phyloP scores from a whole-genome alignment of 2,888 invertebrate genomes.

The Mactromeris polynyma region DNA sequence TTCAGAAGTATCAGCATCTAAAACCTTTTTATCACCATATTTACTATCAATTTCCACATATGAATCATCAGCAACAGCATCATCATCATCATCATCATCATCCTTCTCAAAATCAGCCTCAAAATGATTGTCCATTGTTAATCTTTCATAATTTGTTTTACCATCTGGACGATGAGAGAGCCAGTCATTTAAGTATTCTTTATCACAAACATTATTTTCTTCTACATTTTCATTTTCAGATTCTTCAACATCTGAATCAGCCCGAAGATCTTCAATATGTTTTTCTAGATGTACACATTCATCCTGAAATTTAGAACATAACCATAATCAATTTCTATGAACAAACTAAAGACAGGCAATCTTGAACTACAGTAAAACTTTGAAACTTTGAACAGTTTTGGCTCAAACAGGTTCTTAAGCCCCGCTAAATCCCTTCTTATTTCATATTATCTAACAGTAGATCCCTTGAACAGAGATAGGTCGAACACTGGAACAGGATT shows the following conservation, averaged over 20 bases:
- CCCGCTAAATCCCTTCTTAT: too few species aligned
- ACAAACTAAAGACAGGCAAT: too few species aligned
- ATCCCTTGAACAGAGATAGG: too few species aligned
- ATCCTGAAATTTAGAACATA: neutral
- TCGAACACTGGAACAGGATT: too few species aligned
- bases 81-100: constrained; percentile 5
- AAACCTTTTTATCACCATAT: neutral
- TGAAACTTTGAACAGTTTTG: too few species aligned
- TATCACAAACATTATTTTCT: neutral
- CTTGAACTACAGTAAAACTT: too few species aligned
- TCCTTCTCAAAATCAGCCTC: neutral
- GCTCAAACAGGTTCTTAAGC: too few species aligned
- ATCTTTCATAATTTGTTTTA: neutral
- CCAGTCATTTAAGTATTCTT: neutral
- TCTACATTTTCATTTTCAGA: neutral
- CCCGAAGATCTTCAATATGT: neutral
- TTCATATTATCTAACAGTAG: too few species aligned
- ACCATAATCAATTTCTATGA: neutral
- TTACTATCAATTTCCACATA: neutral
- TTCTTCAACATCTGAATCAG: neutral
- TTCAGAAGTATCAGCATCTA: neutral
- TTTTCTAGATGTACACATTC: neutral
- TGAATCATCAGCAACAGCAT: neutral
- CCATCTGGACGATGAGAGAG: neutral
- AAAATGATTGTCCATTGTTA: neutral